A percentile compares a stretch with the other conserved stretches of the same genome.
These are phyloP conservation scores for Ptiloglossa arizonensis DNA, from an alignment of 1,140 invertebrate species.

Conservation along the genomic window DNA sequence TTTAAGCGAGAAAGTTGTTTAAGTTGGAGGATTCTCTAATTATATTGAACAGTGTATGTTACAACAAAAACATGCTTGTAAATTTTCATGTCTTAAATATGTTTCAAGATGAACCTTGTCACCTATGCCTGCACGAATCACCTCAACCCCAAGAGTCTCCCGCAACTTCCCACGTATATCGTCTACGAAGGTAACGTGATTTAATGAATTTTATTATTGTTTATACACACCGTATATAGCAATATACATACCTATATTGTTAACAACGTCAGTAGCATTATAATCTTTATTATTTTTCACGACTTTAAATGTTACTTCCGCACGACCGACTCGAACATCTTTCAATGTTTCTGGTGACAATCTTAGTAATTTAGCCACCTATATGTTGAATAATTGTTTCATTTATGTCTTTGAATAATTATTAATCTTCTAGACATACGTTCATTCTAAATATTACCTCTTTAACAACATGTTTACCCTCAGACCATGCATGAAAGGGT, in stretches of 20 bases:
- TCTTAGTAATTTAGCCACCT: conserved; percentile 84
- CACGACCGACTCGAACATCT: conserved; percentile 86
- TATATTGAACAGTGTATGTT: not conserved
- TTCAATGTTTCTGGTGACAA: conserved; percentile 83
- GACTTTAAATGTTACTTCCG: conserved; percentile 93
- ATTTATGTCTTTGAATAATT: not conserved
- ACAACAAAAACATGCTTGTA: not conserved
- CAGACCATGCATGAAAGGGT: conserved; percentile 71
- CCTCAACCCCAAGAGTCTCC: conserved; percentile 83
- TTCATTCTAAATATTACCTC: conserved; percentile 17
- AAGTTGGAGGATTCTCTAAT: not conserved
- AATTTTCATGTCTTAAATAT: conserved; percentile 1
- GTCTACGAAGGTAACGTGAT: conserved; percentile 81
- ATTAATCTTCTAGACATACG: not conserved
- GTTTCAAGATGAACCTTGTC: conserved; percentile 85
- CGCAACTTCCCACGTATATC: conserved; percentile 84
- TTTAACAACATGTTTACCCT: conserved; percentile 72
- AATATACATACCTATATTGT: conserved; percentile 85
- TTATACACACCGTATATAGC: too few species aligned
- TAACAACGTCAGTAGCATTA: conserved; percentile 88
- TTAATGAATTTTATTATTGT: not conserved
- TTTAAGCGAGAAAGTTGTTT: not conserved
- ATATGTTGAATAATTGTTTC: conserved; percentile 19
- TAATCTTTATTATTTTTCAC: conserved; percentile 85
- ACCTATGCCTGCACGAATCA: conserved; percentile 89